These are phyloP conservation scores for Drosophila dunni DNA, from an alignment of 1,140 invertebrate species.

Conservation along the genomic window DNA sequence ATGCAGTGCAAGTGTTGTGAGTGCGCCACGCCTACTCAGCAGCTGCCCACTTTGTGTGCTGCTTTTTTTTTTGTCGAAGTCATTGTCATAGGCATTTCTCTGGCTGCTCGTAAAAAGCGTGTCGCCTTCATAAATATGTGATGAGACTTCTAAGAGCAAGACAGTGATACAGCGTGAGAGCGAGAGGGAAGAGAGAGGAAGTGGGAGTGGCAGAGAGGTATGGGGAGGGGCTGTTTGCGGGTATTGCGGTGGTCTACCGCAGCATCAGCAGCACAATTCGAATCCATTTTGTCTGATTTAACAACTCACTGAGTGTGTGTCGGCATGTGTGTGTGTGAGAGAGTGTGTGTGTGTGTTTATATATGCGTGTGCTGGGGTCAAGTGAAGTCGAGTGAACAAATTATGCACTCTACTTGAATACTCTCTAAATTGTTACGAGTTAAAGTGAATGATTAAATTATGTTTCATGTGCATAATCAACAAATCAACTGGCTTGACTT, in stretches of 20 bases:
- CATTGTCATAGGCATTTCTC: constrained; percentile 29
- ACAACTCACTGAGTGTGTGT: constrained; percentile 23
- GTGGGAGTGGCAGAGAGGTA: neutral
- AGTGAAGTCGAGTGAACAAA: constrained; percentile 35
- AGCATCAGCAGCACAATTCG: constrained; percentile 32
- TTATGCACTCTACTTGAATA: neutral
- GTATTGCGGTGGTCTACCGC: constrained; percentile 16
- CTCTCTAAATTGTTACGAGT: neutral
- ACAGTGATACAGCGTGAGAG: neutral
- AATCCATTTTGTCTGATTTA: constrained; percentile 45
- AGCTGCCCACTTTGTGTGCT: neutral
- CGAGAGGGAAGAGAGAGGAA: neutral
- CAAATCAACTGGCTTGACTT: neutral
- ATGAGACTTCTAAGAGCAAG: constrained; percentile 27
- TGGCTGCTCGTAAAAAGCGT: constrained; percentile 38
- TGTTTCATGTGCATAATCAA: neutral
- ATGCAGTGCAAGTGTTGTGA: constrained; percentile 2
- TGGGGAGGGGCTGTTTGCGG: neutral
- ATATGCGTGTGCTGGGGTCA: neutral
- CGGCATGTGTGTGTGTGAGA: neutral
- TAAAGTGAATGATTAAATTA: neutral
- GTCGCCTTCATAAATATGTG: constrained; percentile 49
- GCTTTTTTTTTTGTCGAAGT: constrained; percentile 23
- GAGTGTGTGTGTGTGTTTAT: constrained; percentile 7
- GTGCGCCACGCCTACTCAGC: neutral